These are phyloP conservation scores for Plebejus anna DNA, from an alignment of 2,888 invertebrate genomes.

Conservation along the genomic window DNA sequence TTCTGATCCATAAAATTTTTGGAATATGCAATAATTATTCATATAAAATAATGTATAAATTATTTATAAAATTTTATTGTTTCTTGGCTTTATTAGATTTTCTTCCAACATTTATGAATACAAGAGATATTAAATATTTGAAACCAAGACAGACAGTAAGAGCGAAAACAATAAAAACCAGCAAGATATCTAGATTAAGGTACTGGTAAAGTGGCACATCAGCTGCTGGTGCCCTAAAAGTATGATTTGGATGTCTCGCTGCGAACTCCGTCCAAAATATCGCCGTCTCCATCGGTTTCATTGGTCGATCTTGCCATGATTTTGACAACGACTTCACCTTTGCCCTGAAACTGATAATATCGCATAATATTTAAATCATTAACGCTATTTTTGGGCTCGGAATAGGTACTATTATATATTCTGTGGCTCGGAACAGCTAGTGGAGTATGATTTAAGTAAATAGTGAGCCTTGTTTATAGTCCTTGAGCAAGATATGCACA, in stretches of 20 bases:
- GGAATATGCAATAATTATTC: not conserved
- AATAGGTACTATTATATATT: no score
- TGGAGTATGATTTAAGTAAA: not conserved
- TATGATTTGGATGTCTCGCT: constrained; percentile 54
- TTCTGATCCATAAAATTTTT: not conserved
- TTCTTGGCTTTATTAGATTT: constrained; percentile 4
- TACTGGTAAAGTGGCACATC: constrained; percentile 64
- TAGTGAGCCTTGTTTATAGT: not conserved
- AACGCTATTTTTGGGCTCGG: not conserved
- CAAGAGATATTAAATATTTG: not conserved
- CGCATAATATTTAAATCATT: not conserved
- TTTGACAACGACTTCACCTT: constrained; percentile 57
- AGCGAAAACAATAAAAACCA: not conserved
- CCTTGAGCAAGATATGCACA: not conserved
- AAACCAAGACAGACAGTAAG: not conserved
- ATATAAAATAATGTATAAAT: not conserved
- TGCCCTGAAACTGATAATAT: constrained; percentile 39
- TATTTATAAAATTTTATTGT: not conserved
- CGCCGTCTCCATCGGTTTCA: constrained; percentile 69
- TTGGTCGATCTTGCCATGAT: constrained; percentile 65
- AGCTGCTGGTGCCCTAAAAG: constrained; percentile 56
- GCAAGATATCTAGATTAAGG: constrained; percentile 43
- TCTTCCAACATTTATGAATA: not conserved
- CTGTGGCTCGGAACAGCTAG: not conserved
- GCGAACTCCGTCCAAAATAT: constrained; percentile 78